Evolutionary conservation across 2,113 vertebrate genomes (phyloP).

Genomic region (Manacus vitellinus): DNA sequence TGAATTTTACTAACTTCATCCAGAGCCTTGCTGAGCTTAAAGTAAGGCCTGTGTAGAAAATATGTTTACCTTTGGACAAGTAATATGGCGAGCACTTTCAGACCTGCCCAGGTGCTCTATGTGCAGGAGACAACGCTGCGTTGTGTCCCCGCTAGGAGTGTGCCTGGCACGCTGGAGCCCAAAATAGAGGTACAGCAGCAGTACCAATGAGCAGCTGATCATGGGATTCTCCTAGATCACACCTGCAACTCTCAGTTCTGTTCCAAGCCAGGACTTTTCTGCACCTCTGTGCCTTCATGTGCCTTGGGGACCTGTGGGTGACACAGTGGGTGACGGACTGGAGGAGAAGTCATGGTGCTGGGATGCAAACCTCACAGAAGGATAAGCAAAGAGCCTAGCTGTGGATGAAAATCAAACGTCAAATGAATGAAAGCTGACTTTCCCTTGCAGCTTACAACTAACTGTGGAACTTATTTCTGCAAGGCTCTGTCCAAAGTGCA

Average conservation of each 20-base stretch:
- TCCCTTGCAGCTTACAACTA: neutral
- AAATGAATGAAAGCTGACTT: neutral
- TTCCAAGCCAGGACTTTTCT: neutral
- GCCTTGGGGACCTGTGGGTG: neutral
- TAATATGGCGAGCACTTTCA: neutral
- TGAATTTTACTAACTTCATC: neutral
- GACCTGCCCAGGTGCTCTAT: neutral
- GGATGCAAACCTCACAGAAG: neutral
- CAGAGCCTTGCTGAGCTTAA: neutral
- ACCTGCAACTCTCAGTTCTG: neutral
- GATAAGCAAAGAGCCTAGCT: neutral
- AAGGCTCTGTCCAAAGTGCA: neutral
- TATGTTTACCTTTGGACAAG: neutral
- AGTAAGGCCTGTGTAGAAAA: neutral
- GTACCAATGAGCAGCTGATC: neutral
- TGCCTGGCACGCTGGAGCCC: neutral
- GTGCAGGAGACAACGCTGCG: neutral
- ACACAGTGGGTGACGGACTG: neutral
- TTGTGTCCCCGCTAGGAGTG: accelerated
- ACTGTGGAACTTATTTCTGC: neutral
- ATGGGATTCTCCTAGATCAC: neutral
- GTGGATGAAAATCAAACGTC: neutral
- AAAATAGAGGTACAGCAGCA: neutral
- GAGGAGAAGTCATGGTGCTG: neutral
- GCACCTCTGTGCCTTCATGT: neutral